These are phyloP conservation scores for Bungarus multicinctus DNA, from an alignment of 2,113 vertebrate species.

Conservation along the genomic window DNA sequence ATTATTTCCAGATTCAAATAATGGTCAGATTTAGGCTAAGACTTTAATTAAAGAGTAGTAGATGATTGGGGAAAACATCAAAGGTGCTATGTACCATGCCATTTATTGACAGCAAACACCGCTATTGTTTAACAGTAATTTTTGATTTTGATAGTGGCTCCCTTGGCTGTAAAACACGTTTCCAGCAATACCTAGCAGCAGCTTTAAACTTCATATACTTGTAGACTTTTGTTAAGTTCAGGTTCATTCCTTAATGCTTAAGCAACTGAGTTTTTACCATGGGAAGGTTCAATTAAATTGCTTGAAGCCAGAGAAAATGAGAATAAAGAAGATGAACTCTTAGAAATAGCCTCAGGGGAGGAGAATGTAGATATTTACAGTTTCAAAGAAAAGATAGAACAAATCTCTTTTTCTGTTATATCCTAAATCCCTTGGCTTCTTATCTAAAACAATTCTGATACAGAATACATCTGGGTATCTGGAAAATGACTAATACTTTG, in stretches of 20 bases:
- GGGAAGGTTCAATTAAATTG: neutral
- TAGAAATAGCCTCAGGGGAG: neutral
- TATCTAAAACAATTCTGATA: neutral
- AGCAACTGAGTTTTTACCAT: neutral
- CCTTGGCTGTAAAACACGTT: neutral
- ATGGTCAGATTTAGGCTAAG: neutral
- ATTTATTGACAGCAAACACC: neutral
- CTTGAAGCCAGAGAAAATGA: neutral
- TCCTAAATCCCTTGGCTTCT: neutral
- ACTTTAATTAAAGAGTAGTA: neutral
- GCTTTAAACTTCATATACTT: neutral
- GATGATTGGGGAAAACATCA: neutral
- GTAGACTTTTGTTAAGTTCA: neutral
- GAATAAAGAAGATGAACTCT: neutral
- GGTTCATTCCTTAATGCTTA: neutral
- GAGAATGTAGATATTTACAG: neutral
- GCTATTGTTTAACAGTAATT: neutral
- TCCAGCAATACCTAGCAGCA: neutral
- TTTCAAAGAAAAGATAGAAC: neutral
- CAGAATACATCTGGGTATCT: neutral
- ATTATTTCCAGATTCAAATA: neutral
- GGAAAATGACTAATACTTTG: neutral
- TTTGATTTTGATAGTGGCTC: neutral
- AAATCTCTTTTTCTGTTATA: neutral
- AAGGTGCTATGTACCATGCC: neutral